These are phyloP conservation scores for Cyanistes caeruleus DNA, from an alignment of 2,113 vertebrate species.

Conservation along the genomic window DNA sequence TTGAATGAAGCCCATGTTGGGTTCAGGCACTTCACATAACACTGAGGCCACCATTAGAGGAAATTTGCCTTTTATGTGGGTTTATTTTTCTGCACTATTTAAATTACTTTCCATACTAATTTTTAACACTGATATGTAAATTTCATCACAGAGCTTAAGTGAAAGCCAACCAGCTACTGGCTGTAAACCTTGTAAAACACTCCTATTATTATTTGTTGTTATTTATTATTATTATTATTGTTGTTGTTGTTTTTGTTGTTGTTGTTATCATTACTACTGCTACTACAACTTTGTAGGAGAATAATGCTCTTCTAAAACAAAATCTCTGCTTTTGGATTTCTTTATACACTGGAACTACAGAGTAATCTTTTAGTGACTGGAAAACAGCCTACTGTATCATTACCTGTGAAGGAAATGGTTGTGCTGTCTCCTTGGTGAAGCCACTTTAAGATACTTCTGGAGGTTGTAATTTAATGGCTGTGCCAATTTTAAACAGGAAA, in stretches of 20 bases:
- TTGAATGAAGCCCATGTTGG: neutral
- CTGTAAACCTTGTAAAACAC: neutral
- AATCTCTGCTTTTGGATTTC: neutral
- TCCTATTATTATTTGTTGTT: neutral
- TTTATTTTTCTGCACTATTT: neutral
- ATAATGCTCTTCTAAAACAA: neutral
- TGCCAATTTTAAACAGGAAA: neutral
- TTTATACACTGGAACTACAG: neutral
- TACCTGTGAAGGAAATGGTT: neutral
- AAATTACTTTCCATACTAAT: neutral
- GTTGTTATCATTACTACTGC: rapidly evolving
- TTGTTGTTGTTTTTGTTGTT: neutral
- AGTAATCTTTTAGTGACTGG: neutral
- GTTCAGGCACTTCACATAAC: neutral
- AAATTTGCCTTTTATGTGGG: neutral
- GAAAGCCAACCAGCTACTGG: neutral
- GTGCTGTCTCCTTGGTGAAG: neutral
- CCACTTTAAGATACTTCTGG: neutral
- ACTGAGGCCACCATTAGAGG: neutral
- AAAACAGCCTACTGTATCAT: neutral
- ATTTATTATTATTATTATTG: neutral
- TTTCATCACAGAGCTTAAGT: neutral
- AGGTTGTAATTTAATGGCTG: neutral
- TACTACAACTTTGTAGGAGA: neutral
- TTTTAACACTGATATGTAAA: neutral